phyloP scores from a whole-genome alignment of 2,888 invertebrate genomes.

The Agrochola macilenta region DNA sequence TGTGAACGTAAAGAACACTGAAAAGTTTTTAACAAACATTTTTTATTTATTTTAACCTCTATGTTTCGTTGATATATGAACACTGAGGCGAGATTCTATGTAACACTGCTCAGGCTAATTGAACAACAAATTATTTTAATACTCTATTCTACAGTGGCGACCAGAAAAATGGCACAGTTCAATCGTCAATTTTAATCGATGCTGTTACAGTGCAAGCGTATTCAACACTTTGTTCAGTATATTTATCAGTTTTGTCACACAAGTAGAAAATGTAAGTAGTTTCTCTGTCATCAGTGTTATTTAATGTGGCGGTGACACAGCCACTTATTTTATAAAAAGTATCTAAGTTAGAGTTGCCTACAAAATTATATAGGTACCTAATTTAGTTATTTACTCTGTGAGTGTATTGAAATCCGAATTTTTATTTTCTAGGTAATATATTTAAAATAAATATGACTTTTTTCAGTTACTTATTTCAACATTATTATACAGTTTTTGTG shows the following conservation, averaged over 20 bases:
- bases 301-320: not conserved
- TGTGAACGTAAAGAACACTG: slow-evolving; percentile 48
- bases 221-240: not conserved
- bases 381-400: not conserved
- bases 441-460: not conserved
- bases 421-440: not conserved
- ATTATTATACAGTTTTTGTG: too few relatives aligned
- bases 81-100: slow-evolving; percentile 16
- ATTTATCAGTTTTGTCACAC: not conserved
- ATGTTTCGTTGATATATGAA: not conserved
- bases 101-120: slow-evolving; percentile 4
- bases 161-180: not conserved
- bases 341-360: not conserved
- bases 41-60: slow-evolving; percentile 18
- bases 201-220: not conserved
- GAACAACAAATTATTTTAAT: not conserved
- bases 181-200: not conserved
- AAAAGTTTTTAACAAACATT: slow-evolving; percentile 52
- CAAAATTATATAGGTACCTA: not conserved
- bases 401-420: not conserved
- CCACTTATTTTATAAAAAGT: not conserved
- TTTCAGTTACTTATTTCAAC: not conserved
- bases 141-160: slow-evolving; percentile 6
- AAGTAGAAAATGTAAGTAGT: not conserved
- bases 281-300: not conserved